Conservation (phyloP, 2,797 vertebrate genomes). For the Helicolenus hilgendorfi region DNA sequence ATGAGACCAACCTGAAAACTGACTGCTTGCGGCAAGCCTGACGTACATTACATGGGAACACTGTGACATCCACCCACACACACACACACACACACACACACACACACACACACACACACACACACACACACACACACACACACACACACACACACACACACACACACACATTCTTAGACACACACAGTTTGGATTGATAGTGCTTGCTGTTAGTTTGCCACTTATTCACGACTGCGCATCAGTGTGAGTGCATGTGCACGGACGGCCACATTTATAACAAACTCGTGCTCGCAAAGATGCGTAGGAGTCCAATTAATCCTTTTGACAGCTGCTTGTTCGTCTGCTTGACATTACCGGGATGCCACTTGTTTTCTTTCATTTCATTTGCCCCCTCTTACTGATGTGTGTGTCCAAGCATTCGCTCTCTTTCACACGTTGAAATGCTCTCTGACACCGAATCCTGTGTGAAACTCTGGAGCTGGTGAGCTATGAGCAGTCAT, state of each 20-base stretch:
- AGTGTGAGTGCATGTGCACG: not conserved
- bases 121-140: not conserved
- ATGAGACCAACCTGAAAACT: slow-evolving; percentile 90
- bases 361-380: slow-evolving; percentile 60
- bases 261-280: slow-evolving; percentile 11
- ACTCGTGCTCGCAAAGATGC: slow-evolving; percentile 4
- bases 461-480: slow-evolving; percentile 23
- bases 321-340: slow-evolving; percentile 64
- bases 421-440: slow-evolving; percentile 7
- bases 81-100: not conserved
- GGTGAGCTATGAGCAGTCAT: slow-evolving; percentile 53
- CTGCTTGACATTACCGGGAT: slow-evolving; percentile 60
- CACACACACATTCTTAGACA: not conserved
- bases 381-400: slow-evolving; percentile 25
- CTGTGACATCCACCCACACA: slow-evolving; percentile 40
- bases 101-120: not conserved
- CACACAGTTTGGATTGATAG: slow-evolving; percentile 34
- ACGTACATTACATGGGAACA: slow-evolving; percentile 66
- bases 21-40: slow-evolving; percentile 69
- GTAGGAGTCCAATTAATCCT: slow-evolving; percentile 57
- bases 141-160: slow-evolving; percentile 33
- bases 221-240: not conserved
- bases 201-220: slow-evolving; percentile 12
- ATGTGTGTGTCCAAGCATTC: not conserved
- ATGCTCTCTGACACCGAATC: slow-evolving; percentile 47